Base-by-base conservation (phyloP, 92 coral and sea anemone genomes). In the Porites evermanni region DNA sequence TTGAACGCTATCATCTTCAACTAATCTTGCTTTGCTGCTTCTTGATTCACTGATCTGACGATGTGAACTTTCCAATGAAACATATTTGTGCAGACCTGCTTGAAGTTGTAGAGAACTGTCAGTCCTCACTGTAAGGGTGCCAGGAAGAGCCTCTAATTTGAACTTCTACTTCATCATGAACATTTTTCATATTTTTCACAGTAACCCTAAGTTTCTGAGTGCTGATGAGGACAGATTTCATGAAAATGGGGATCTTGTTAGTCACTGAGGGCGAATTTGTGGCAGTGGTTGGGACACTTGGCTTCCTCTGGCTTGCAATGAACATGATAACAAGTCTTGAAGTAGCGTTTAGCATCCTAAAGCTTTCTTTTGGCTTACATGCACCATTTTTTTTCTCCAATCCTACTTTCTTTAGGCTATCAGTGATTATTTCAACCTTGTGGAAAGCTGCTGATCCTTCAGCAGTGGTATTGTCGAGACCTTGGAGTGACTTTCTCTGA, bases 11-110 rank as follows among this genome's bases (percentile, higher is more conserved):
- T 68, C 72, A 68, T 26, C 51, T 23, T 23, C 72, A 68, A 17
- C 71, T 78, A 72, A 78, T 78, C 71, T 78, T 78, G 83, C 71
- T 78, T 61, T 78, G 83, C 83, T 19, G 83, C 83, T 78, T 78
- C 83, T 14, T 60, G 72, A 26, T 78, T 78, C 3, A 78, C 53
- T 68, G 72, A 78, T 32, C 83, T 66, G 32, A 29, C 3, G 32
- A 21, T 67, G 24, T 67, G 72, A 10, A 50, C 72, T 67, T 67
- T 67, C 50, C 72, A 67, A 13, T 67, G 72, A 5, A 18, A 23
- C 2, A 67, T 19, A 1, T 67, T 44, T 67, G 13, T 20, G 20
- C 13, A 18, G 0, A 52, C 74, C 51, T 9, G 53, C 53, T 26
- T 52, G 38, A 69, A 24, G 74, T 69, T 20, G 38, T 69, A 69